Evolutionary conservation across 1,140 invertebrate species (phyloP).

Genomic region (Littorina saxatilis): DNA sequence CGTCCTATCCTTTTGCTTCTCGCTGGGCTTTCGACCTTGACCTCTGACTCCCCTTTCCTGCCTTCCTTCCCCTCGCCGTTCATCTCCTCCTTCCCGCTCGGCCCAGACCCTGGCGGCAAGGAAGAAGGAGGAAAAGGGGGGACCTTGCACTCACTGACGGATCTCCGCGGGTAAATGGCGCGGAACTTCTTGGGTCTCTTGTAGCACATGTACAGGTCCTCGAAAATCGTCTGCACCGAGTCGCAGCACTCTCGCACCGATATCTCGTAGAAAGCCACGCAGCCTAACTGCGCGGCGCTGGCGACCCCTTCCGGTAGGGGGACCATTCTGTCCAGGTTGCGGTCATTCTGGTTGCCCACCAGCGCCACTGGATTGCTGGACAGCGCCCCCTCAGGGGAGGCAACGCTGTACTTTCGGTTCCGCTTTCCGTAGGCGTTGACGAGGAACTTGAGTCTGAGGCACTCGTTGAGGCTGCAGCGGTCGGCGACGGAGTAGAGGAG

Average conservation of each 20-base stretch:
- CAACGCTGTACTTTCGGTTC: constrained; percentile 78
- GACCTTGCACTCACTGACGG: constrained; percentile 40
- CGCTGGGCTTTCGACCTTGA: neutral
- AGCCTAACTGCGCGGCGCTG: constrained; percentile 84
- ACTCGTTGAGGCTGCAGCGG: constrained; percentile 88
- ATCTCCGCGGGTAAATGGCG: constrained; percentile 27
- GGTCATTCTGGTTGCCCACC: constrained; percentile 92
- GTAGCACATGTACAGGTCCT: constrained; percentile 54
- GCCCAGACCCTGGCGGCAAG: neutral
- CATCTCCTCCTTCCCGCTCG: neutral
- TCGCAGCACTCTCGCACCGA: constrained; percentile 88
- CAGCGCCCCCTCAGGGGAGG: constrained; percentile 77
- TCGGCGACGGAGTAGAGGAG: constrained; percentile 94
- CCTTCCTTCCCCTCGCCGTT: neutral
- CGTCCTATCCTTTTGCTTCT: no score
- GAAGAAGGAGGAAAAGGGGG: neutral
- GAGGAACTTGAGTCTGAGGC: constrained; percentile 85
- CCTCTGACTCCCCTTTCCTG: neutral
- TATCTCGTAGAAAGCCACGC: constrained; percentile 89
- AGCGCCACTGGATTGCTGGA: constrained; percentile 81
- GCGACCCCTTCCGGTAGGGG: constrained; percentile 88
- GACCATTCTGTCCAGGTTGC: constrained; percentile 92
- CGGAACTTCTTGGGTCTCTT: constrained; percentile 47
- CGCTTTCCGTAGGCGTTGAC: constrained; percentile 87
- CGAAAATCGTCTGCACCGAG: constrained; percentile 51